phyloP scores from a whole-genome alignment of 2,797 vertebrate species.

The Tarsius wallacei region DNA sequence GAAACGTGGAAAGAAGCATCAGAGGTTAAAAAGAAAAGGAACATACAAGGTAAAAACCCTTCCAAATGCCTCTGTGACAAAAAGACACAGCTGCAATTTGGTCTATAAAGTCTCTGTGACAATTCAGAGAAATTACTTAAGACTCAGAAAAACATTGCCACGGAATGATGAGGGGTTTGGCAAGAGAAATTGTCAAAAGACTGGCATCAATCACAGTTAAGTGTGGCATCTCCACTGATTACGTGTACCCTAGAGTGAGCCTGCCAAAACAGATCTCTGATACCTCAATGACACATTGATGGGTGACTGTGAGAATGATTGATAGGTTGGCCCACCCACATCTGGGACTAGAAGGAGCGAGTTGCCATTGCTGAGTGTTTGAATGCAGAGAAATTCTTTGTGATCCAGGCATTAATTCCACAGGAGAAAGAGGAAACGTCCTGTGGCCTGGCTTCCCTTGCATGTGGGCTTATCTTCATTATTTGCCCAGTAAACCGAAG shows the following conservation, averaged over 20 bases:
- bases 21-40: slow-evolving; percentile 70
- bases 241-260: slow-evolving; percentile 56
- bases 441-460: not conserved
- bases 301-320: slow-evolving; percentile 75
- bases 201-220: slow-evolving; percentile 86
- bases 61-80: slow-evolving; percentile 65
- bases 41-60: slow-evolving; percentile 66
- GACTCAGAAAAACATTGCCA: slow-evolving; percentile 79
- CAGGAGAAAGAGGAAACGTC: not conserved
- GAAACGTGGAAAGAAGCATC: slow-evolving; percentile 50
- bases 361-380: not conserved
- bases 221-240: slow-evolving; percentile 75
- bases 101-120: slow-evolving; percentile 78
- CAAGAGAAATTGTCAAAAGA: slow-evolving; percentile 85
- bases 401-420: slow-evolving; percentile 12
- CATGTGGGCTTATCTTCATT: not conserved
- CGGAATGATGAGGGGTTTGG: slow-evolving; percentile 79
- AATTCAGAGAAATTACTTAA: slow-evolving; percentile 85
- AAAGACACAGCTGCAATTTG: slow-evolving; percentile 72
- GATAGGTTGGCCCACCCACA: slow-evolving; percentile 49
- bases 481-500: slow-evolving; percentile 25
- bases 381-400: not conserved
- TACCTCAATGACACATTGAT: slow-evolving; percentile 68
- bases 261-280: slow-evolving; percentile 80
- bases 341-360: slow-evolving; percentile 33